phyloP scores from a whole-genome alignment of 2,888 invertebrate species.

The Cremastobaeus sp. region DNA sequence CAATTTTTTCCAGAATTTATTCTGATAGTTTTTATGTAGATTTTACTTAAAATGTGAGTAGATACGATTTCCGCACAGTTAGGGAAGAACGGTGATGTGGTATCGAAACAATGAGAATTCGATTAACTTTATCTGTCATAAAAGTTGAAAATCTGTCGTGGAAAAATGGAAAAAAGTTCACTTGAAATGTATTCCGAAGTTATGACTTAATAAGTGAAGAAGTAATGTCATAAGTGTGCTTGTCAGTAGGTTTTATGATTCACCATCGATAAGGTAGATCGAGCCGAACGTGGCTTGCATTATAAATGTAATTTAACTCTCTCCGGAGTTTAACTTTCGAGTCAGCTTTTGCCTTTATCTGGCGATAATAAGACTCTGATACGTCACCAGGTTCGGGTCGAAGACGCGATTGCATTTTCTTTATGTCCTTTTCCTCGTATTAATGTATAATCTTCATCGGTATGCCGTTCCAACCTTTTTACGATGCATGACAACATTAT shows the following conservation, averaged over 20 bases:
- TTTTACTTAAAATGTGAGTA: too few species aligned
- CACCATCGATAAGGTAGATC: slow-evolving; percentile 63
- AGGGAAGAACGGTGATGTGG: too few species aligned
- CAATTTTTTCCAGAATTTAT: too few species aligned
- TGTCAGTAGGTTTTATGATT: slow-evolving; percentile 64
- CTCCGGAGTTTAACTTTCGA: slow-evolving; percentile 65
- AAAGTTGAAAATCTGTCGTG: too few species aligned
- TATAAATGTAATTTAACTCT: slow-evolving; percentile 63
- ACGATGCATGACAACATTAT: slow-evolving; percentile 38
- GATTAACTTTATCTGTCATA: too few species aligned
- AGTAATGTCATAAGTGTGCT: slow-evolving; percentile 48
- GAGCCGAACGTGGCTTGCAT: slow-evolving; percentile 63
- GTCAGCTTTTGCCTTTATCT: slow-evolving; percentile 67
- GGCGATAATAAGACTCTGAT: slow-evolving; percentile 56
- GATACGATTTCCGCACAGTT: too few species aligned
- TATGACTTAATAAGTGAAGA: slow-evolving; percentile 30
- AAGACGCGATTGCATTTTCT: slow-evolving; percentile 50
- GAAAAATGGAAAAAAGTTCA: too few species aligned
- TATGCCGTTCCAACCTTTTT: slow-evolving; percentile 36
- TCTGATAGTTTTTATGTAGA: too few species aligned
- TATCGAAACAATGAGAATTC: too few species aligned
- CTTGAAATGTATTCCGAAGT: slow-evolving; percentile 11
- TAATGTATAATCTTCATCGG: slow-evolving; percentile 43
- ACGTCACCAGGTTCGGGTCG: slow-evolving; percentile 45
- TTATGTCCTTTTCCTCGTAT: slow-evolving; percentile 37